Evolutionary conservation across 35 echinoderm and acorn worm species (phyloP).

Genomic region (Lytechinus pictus): DNA sequence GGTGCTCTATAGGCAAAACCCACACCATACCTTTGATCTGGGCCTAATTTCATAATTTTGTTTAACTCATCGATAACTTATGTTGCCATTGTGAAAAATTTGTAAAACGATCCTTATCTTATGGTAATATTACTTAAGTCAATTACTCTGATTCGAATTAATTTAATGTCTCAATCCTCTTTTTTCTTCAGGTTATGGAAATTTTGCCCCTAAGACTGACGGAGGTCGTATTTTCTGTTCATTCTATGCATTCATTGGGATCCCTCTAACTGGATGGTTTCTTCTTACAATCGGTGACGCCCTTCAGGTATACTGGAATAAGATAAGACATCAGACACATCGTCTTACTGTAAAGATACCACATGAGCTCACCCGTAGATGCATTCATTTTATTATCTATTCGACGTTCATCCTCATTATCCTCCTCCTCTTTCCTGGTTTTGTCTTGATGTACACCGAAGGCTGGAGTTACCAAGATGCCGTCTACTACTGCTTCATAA

Average conservation of each 20-base stretch:
- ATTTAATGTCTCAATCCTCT: neutral
- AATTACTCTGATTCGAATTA: too few species aligned
- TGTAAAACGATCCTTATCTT: too few species aligned
- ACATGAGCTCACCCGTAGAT: neutral
- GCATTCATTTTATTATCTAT: slow-evolving; percentile 23
- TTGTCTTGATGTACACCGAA: slow-evolving; percentile 66
- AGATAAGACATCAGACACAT: neutral
- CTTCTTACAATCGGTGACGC: slow-evolving; percentile 36
- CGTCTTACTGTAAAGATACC: slow-evolving; percentile 35
- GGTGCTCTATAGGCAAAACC: too few species aligned
- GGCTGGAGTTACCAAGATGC: slow-evolving; percentile 61
- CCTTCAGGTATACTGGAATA: slow-evolving; percentile 48
- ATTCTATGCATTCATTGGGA: slow-evolving; percentile 26
- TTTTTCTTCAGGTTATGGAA: slow-evolving; percentile 26
- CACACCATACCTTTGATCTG: too few species aligned
- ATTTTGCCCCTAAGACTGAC: neutral
- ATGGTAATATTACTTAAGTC: too few species aligned
- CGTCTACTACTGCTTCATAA: slow-evolving; percentile 78
- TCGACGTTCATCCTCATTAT: neutral
- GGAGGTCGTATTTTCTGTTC: slow-evolving; percentile 36
- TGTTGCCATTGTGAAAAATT: too few species aligned
- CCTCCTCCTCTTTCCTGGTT: slow-evolving; percentile 62
- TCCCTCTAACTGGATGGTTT: neutral
- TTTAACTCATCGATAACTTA: too few species aligned
- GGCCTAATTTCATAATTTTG: too few species aligned